These are phyloP conservation scores for Pedionomus torquatus DNA, from an alignment of 2,113 vertebrate species.

Conservation along the genomic window DNA sequence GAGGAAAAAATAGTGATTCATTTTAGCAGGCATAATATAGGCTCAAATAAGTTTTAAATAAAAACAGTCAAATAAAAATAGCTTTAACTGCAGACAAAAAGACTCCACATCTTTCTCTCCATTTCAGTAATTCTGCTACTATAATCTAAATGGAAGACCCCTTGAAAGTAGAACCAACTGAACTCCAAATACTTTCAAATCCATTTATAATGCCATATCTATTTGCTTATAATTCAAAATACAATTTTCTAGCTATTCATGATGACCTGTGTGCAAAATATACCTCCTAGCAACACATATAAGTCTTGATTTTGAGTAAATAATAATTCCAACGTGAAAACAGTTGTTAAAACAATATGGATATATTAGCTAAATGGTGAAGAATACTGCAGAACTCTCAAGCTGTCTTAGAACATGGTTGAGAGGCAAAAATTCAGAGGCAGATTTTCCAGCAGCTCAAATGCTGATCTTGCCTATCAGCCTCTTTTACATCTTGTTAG, in stretches of 20 bases:
- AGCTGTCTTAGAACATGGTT: not conserved
- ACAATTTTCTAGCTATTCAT: conserved; percentile 10
- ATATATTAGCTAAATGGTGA: not conserved
- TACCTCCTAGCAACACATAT: not conserved
- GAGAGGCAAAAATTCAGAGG: not conserved
- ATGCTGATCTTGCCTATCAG: not conserved
- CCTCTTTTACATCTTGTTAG: not conserved
- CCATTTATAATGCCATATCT: not conserved
- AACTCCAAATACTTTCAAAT: conserved; percentile 2
- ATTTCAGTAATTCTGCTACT: not conserved
- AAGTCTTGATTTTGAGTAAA: not conserved
- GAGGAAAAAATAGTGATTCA: not conserved
- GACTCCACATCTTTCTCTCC: not conserved
- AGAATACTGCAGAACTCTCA: not conserved
- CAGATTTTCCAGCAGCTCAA: not conserved
- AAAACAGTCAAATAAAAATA: not conserved
- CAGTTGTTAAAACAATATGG: not conserved
- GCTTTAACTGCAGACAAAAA: not conserved
- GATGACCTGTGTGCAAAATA: not conserved
- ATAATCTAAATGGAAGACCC: not conserved
- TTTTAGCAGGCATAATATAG: not conserved
- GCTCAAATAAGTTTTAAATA: not conserved
- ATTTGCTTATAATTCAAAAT: conserved; percentile 37
- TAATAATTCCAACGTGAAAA: not conserved
- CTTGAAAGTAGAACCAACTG: not conserved